Conservation (phyloP, 2,113 vertebrate species). For the human (Homo sapiens) region DNA sequence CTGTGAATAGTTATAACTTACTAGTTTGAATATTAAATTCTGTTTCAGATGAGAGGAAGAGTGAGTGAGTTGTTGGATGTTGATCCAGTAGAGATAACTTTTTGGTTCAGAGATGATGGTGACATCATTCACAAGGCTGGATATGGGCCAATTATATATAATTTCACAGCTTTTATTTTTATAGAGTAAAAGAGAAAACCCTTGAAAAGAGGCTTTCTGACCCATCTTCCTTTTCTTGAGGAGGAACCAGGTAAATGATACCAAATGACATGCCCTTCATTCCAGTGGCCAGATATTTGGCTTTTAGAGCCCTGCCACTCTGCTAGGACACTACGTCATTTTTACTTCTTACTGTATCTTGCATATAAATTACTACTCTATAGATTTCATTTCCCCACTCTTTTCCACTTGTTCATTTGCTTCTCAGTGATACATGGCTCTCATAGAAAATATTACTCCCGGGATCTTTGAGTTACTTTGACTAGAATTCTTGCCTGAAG, state of each 20-base stretch:
- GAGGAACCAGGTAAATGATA: background rate
- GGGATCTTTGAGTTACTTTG: background rate
- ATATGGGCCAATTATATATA: constrained; percentile 41
- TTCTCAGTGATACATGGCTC: background rate
- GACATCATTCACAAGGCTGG: constrained; percentile 46
- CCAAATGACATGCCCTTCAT: background rate
- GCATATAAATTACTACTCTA: background rate
- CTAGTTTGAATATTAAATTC: constrained; percentile 83
- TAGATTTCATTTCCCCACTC: background rate
- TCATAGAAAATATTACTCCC: background rate
- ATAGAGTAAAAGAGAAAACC: constrained; percentile 61
- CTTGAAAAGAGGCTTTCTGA: constrained; percentile 1
- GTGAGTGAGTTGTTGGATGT: constrained; percentile 69
- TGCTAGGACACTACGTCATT: background rate
- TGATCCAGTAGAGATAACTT: constrained; percentile 72
- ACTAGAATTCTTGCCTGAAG: constrained; percentile 29
- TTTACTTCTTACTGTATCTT: background rate
- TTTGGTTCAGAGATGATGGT: constrained; percentile 67
- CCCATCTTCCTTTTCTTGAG: constrained; percentile 1
- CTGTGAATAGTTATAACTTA: constrained; percentile 83
- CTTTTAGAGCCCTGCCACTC: background rate
- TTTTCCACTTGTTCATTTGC: background rate
- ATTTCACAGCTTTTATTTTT: constrained; percentile 24
- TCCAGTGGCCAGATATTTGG: constrained; percentile 19
- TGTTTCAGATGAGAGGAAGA: constrained; percentile 77